A percentile compares a stretch with the other conserved stretches of the same genome.
Conservation (phyloP, 2,113 vertebrate genomes). For the Alethe castanea region DNA sequence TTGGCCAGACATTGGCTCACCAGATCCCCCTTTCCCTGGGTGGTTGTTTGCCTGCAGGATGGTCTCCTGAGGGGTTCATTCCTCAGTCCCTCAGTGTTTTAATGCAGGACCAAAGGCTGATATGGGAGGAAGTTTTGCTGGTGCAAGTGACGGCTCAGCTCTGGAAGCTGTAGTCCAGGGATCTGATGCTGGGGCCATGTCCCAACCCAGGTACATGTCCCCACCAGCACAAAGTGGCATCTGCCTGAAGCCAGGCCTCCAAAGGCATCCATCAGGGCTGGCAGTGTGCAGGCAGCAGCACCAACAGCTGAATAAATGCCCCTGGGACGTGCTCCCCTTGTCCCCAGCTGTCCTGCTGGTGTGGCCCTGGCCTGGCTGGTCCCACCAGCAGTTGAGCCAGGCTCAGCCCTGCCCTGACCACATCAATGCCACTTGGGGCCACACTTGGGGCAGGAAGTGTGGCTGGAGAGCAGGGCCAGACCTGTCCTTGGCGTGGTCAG, state of each 20-base stretch:
- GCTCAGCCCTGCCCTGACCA: constrained; percentile 22
- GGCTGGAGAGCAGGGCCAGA: constrained; percentile 30
- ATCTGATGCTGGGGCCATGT: background rate
- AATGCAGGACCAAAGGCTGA: background rate
- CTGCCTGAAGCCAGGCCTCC: background rate
- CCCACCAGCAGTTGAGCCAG: background rate
- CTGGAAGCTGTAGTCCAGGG: background rate
- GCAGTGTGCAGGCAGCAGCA: background rate
- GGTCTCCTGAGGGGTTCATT: background rate
- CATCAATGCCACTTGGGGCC: background rate
- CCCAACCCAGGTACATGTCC: no score
- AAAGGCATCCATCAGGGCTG: background rate
- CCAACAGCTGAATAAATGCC: background rate
- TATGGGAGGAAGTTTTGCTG: background rate
- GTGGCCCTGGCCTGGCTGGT: background rate
- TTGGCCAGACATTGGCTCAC: background rate
- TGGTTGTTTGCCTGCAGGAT: background rate
- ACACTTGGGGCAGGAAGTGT: background rate
- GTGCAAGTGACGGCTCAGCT: background rate
- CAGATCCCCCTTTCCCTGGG: background rate
- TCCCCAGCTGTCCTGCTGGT: background rate
- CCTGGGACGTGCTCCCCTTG: background rate
- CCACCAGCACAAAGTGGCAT: background rate
- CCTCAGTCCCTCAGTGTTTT: background rate
- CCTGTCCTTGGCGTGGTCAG: background rate